Base-by-base conservation (phyloP, 2,888 invertebrate species). In the Cephalotes varians region DNA sequence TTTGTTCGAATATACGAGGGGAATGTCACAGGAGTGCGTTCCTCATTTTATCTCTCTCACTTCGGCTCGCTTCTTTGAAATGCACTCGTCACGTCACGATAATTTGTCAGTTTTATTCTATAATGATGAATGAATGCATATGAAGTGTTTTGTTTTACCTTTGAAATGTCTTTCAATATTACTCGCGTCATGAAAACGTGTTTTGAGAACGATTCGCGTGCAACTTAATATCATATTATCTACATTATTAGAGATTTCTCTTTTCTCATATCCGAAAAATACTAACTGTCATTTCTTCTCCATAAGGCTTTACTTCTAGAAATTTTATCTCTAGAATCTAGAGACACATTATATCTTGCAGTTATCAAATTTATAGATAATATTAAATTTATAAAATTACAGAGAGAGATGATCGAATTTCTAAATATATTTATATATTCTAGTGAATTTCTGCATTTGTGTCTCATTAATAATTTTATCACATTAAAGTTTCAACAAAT, bases 1-100 rank as follows among this genome's bases (percentile, higher is more conserved):
- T 86, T 84, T 81, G 44, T 80, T 81, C 83, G 67, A 79, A 85
- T 80, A 87, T 15, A 21, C 21, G 47, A 15, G 18, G 4, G 44
- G 7, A 40, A 47, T 51, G 64, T 51, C 47, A 65, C 58, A 72
- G 62, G 1, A 54, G 28, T 76, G 31, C 44, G 21, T 25, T 73
- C 44, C 40, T 25, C 60, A 15, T 62, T 54, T 47, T 60, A 49
- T 51, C 9, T 72, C 80, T 51, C 44, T 67, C 54, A 56, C 49
- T 5, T 34, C 12, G 2, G 49, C 21, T 37, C 49, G n/a, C 44
- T 76, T 64, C 67, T 56, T 74, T 40, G 34, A 74, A 1, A 21
- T 15, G 18, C 25, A 12, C 49, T 64, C 74, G 25, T 62, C 34
- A 37, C 21, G 12, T 54, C 44, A n/a, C 47, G 12, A 44, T 44